Percentiles rank a stretch among this genome's conserved stretches.
Conservation (phyloP, 2,888 invertebrate genomes). For the Epirrita christyi region DNA sequence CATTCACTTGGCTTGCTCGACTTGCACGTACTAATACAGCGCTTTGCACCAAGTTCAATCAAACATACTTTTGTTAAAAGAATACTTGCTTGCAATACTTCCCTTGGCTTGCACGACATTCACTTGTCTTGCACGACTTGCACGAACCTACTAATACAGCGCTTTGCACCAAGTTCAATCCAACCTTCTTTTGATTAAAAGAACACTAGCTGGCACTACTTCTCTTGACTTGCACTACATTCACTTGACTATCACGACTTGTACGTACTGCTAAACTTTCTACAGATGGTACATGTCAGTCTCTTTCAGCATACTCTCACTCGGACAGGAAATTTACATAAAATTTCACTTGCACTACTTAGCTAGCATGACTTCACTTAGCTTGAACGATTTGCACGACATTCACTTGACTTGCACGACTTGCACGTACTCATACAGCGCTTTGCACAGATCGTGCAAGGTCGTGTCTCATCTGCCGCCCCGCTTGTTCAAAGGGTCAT, state of each 20-base stretch:
- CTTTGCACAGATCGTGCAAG: slow-evolving; percentile 80
- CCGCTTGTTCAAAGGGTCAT: slow-evolving; percentile 75
- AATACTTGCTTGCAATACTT: neutral
- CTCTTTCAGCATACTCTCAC: neutral
- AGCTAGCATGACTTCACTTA: neutral
- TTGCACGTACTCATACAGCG: slow-evolving; percentile 66
- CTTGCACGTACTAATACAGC: neutral
- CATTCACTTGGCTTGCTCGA: neutral
- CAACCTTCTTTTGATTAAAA: neutral
- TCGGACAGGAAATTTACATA: neutral
- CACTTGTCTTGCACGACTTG: neutral
- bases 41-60: neutral
- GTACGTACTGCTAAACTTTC: slow-evolving; percentile 2
- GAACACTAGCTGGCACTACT: neutral
- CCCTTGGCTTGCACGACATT: slow-evolving; percentile 1
- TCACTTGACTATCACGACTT: neutral
- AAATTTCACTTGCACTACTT: neutral
- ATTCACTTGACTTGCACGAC: slow-evolving; percentile 28
- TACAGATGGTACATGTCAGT: neutral
- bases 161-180: too few species aligned
- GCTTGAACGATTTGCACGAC: slow-evolving; percentile 1
- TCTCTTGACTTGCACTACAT: slow-evolving; percentile 1
- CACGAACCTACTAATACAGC: too few species aligned
- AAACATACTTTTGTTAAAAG: too few species aligned
- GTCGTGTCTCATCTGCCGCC: slow-evolving; percentile 76